Percentiles rank a stretch among this genome's conserved stretches.
These are phyloP conservation scores for Gnatocerus cornutus DNA, from an alignment of 2,888 invertebrate species.

Conservation along the genomic window DNA sequence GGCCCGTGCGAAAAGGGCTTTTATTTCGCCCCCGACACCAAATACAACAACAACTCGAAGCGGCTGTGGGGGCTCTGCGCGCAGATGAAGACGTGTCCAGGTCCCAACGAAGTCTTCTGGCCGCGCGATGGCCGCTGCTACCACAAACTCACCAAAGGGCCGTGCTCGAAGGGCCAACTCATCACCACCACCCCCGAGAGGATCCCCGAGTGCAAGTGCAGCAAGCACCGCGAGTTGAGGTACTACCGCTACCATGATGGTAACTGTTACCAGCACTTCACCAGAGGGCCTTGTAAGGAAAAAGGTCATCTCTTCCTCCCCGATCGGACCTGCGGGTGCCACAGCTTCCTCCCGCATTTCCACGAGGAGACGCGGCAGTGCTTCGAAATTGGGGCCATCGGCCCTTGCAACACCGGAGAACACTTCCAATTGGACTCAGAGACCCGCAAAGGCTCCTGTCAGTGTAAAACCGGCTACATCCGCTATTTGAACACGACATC, in stretches of 20 bases:
- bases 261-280: slow-evolving; percentile 88
- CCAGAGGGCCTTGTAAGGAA: slow-evolving; percentile 85
- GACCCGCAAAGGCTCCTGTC: slow-evolving; percentile 75
- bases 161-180: slow-evolving; percentile 84
- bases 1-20: slow-evolving; percentile 84
- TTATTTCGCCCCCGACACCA: slow-evolving; percentile 80
- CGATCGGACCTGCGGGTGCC: slow-evolving; percentile 83
- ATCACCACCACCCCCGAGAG: slow-evolving; percentile 76
- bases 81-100: slow-evolving; percentile 77
- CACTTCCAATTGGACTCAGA: slow-evolving; percentile 75
- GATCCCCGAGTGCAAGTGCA: slow-evolving; percentile 78
- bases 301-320: slow-evolving; percentile 86
- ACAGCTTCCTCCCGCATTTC: slow-evolving; percentile 82
- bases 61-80: slow-evolving; percentile 83
- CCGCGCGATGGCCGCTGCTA: slow-evolving; percentile 85
- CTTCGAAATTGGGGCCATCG: slow-evolving; percentile 85
- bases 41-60: slow-evolving; percentile 62
- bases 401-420: slow-evolving; percentile 85
- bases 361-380: slow-evolving; percentile 80
- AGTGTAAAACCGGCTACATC: slow-evolving; percentile 81
- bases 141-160: slow-evolving; percentile 80
- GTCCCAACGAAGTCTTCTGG: slow-evolving; percentile 82
- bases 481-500: slow-evolving; percentile 76
- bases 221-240: slow-evolving; percentile 69
- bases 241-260: slow-evolving; percentile 70